Evolutionary conservation across 2,113 vertebrate species (phyloP), one percentile per base, ranked within the genome.

Genomic region (Ailuropoda melanoleuca): DNA sequence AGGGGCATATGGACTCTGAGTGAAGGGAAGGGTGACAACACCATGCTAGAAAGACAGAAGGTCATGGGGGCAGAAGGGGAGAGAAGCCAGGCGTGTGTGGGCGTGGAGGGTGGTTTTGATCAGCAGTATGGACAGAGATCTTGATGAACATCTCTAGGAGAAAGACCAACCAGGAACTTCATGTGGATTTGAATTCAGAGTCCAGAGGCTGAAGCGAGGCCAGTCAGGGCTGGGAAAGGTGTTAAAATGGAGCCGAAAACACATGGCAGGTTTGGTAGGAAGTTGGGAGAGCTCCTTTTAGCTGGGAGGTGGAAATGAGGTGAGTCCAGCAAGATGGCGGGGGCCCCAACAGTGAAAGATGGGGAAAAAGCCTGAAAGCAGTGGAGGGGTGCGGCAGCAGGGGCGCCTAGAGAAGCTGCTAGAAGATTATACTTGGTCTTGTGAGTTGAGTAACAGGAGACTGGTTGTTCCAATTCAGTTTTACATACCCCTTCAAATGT

Each of bases 231-330:
- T 62, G 60, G 8, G 34, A 17, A 48, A 48, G 24, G 46, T 93
- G 39, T 46, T 93, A 75, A 95, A 87, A 82, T 8, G 80, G 68
- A 88, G 29, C 14, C 75, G 50, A 68, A 55, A 70, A 29, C 15
- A 62, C 29, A 48, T 53, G 66, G 9, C 18, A 55, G 5, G 7
- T 64, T 46, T 90, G 43, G 39, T 62, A 48, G 18, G 6, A 87
- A 77, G 19, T 39, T 46, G 29, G 26, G 93, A 82, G 66, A n/a
- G 19, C 8, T 83, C 29, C 48, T 39, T 13, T 50, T 83, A 34
- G 43, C 19, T 83, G 8, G 34, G 39, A 77, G 8, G 18, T 60
- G 31, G n/a, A 77, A 77, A 78, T 39, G 24, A 70, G 68, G 31
- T 74, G 26, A 95, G 17, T 24, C 11, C 26, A 23, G 31, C 7